Percentiles rank a stretch among this genome's conserved stretches.
These are phyloP conservation scores for Probosciger aterrimus DNA, from an alignment of 2,113 vertebrate species.

Conservation along the genomic window DNA sequence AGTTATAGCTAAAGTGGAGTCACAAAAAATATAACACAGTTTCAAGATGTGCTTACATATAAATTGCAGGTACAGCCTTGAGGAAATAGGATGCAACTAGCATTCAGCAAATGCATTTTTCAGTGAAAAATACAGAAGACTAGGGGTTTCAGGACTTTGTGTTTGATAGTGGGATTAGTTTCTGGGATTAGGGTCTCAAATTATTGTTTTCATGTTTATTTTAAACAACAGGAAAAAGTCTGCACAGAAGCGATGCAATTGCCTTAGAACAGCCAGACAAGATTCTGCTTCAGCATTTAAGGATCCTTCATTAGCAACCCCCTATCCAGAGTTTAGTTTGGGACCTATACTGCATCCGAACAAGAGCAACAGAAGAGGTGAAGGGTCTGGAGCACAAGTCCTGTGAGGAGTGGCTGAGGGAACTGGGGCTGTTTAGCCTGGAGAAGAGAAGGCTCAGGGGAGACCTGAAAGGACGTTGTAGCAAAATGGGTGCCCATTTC, in stretches of 20 bases:
- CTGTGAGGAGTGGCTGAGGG: not conserved
- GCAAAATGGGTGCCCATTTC: not conserved
- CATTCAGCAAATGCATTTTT: not conserved
- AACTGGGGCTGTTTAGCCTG: not conserved
- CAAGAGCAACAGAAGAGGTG: not conserved
- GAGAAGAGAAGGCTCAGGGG: not conserved
- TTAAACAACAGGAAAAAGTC: not conserved
- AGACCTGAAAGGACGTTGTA: not conserved
- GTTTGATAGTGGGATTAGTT: not conserved
- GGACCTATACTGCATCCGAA: not conserved
- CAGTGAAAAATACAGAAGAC: not conserved
- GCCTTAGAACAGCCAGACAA: not conserved
- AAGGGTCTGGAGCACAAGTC: not conserved
- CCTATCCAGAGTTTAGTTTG: not conserved
- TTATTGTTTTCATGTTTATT: not conserved
- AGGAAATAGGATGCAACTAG: not conserved
- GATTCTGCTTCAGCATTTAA: not conserved
- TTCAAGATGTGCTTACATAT: not conserved
- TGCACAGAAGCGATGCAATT: not conserved
- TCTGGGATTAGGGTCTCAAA: not conserved
- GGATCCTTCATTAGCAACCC: not conserved
- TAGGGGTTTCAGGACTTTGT: not conserved
- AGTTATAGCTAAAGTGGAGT: not conserved
- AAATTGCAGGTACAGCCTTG: not conserved
- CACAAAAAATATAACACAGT: not conserved